A percentile compares a stretch with the other conserved stretches of the same genome.
Evolutionary conservation across 2,888 invertebrate species (phyloP).

Genomic region (Campopleginae sp.): DNA sequence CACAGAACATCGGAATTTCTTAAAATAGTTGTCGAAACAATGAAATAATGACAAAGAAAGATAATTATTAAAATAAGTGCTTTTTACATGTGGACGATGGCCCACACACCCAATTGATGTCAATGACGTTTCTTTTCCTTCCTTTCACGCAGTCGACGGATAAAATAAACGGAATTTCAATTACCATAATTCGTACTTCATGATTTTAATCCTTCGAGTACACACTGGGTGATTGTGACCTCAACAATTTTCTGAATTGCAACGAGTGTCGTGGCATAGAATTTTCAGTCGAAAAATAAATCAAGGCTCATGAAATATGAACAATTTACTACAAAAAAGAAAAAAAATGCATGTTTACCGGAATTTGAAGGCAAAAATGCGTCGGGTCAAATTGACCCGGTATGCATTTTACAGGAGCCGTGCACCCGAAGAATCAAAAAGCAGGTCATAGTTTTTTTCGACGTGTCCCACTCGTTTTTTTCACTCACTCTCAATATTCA

Average conservation of each 20-base stretch:
- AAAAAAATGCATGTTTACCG: no score
- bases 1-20: not conserved
- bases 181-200: not conserved
- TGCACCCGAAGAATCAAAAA: not conserved
- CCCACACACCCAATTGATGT: not conserved
- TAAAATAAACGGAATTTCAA: not conserved
- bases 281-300: no score
- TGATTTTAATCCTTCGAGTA: no score
- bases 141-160: not conserved
- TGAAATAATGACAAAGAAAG: not conserved
- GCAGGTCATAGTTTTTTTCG: not conserved
- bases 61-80: not conserved
- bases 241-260: no score
- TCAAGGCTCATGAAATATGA: no score
- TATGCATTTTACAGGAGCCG: no score
- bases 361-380: no score
- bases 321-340: no score
- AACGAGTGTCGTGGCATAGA: no score
- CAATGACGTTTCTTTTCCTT: not conserved
- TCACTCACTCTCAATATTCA: conserved; percentile 52
- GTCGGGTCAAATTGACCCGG: no score
- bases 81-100: not conserved
- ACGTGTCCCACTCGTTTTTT: not conserved
- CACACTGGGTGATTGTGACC: no score
- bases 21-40: not conserved